Conservation (phyloP, 2,113 vertebrate genomes). For the Brachionichthys hirsutus region DNA sequence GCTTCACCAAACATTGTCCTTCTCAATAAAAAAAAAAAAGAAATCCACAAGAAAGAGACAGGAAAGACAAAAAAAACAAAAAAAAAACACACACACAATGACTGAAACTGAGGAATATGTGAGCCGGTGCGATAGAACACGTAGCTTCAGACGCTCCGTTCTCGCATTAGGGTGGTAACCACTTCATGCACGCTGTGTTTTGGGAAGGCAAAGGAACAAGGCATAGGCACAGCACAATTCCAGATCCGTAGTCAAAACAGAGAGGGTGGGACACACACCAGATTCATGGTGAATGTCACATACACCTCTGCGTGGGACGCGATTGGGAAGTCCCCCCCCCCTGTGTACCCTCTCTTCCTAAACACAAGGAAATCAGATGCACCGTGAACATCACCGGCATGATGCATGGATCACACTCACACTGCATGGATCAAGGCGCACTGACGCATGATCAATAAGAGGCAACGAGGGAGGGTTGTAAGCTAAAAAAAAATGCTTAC, state of each 20-base stretch:
- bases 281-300: constrained; percentile 44
- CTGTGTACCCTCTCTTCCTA: neutral
- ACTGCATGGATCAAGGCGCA: neutral
- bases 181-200: constrained; percentile 39
- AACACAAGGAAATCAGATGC: neutral
- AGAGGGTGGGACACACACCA: constrained; percentile 60
- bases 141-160: constrained; percentile 25
- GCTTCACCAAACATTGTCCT: constrained; percentile 36
- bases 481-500: neutral
- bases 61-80: constrained; percentile 50
- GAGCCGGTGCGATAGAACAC: constrained; percentile 13
- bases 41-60: constrained; percentile 4
- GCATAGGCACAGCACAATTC: constrained; percentile 55
- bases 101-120: constrained; percentile 26
- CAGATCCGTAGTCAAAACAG: constrained; percentile 64
- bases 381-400: constrained; percentile 7
- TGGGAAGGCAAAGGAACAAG: constrained; percentile 15
- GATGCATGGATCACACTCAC: neutral
- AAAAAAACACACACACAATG: too few relatives aligned
- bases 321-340: constrained; percentile 28
- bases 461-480: neutral
- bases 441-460: constrained; percentile 2
- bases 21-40: constrained; percentile 17
- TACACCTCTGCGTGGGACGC: constrained; percentile 31
- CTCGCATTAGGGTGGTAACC: constrained; percentile 45